Evolutionary conservation across 2,113 vertebrate species (phyloP), one percentile per base, ranked within the genome.

Genomic region (Procavia capensis): DNA sequence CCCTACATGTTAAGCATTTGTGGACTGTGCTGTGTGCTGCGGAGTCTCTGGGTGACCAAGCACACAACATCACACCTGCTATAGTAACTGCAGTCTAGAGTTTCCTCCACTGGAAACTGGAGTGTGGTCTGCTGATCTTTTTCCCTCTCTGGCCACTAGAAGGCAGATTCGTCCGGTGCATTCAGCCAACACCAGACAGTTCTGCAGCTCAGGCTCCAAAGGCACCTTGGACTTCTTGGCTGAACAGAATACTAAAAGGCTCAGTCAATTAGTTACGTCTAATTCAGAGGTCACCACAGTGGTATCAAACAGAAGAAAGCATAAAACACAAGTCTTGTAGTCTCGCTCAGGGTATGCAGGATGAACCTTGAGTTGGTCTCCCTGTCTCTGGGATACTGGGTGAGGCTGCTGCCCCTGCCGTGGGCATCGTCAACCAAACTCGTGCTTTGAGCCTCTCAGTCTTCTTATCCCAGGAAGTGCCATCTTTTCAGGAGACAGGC

Each of bases 131-230:
- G 22, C 11, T 7, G 4, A 2, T 68, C 14, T 27, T 31, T 83
- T 95, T 95, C 85, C n/a, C 17, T 3, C 34, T 98, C 47, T 68
- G 4, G 88, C 98, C 98, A 97, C 98, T 96, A 98, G 98, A 97
- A 97, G 98, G 72, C 97, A 93, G 97, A n/a, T 45, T 89, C 1
- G 41, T 54, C 63, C 94, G 54, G n/a, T 0, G 22, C 11, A 94
- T 86, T 93, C 93, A 6, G 36, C 63, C 90, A 95, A 92, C 20
- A 3, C 45, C 64, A 59, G 31, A 16, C 39, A 4, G 34, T 17
- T 27, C 14, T 27, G 64, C 17, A 59, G 2, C 31, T 76, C 91
- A 5, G 11, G 43, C 61, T 57, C 75, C n/a, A 80, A 87, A 76
- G 93, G 92, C 74, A 97, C 88, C 0, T 6, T 19, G 24, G 95